A percentile compares a stretch with the other conserved stretches of the same genome.
Conservation (phyloP, 2,113 vertebrate genomes). For the Gavia stellata region DNA sequence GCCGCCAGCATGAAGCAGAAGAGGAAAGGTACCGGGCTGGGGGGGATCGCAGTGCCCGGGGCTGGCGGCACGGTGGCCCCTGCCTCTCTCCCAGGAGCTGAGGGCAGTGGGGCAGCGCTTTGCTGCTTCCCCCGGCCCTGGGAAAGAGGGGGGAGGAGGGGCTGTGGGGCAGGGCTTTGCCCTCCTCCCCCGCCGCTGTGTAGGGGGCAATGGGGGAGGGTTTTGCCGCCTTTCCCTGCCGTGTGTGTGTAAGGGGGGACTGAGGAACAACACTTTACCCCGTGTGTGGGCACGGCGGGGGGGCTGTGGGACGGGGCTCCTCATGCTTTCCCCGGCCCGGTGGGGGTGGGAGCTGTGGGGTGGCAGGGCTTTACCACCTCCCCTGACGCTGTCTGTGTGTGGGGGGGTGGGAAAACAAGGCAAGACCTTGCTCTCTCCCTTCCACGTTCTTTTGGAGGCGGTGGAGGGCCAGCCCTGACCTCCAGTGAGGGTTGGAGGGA, state of each 20-base stretch:
- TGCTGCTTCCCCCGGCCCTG: not conserved
- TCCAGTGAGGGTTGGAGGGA: not conserved
- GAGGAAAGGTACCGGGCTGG: not conserved
- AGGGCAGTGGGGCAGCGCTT: not conserved
- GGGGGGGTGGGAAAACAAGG: too few relatives aligned
- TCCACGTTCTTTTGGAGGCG: fast-evolving
- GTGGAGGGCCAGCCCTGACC: too few relatives aligned
- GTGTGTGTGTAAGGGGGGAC: not conserved
- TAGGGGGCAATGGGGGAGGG: not conserved
- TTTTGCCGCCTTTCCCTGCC: not conserved
- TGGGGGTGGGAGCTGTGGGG: not conserved
- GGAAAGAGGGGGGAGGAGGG: not conserved
- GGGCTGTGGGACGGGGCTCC: not conserved
- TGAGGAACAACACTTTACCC: too few relatives aligned
- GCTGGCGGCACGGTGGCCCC: too few relatives aligned
- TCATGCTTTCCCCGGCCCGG: too few relatives aligned
- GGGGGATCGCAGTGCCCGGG: not conserved
- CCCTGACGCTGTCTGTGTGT: fast-evolving
- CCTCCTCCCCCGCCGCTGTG: not conserved
- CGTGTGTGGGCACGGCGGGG: too few relatives aligned
- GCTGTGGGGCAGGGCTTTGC: not conserved
- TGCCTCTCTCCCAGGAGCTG: not conserved
- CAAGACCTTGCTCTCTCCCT: too few relatives aligned
- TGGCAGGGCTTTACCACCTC: not conserved
- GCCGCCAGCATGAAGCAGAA: constrained; percentile 13